These are phyloP conservation scores for Sterrhoptilus dennistouni DNA, from an alignment of 2,113 vertebrate species.

Conservation along the genomic window DNA sequence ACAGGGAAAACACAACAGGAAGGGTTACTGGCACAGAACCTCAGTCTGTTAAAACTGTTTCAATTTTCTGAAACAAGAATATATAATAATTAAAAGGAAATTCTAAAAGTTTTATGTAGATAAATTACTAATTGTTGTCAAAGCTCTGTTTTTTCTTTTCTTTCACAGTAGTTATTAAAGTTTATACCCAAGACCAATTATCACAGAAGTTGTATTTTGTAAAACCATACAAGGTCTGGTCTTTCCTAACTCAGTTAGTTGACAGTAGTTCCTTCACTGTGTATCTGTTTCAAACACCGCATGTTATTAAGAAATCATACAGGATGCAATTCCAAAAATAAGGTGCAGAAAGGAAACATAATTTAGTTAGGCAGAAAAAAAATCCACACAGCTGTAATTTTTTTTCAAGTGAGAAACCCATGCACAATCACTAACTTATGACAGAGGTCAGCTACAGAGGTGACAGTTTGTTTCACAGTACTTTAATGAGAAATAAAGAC, in stretches of 20 bases:
- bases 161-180: background rate
- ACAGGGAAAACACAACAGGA: background rate
- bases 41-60: background rate
- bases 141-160: background rate
- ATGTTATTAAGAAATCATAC: background rate
- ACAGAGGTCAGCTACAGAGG: constrained; percentile 36
- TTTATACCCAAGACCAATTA: background rate
- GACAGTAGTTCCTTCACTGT: background rate
- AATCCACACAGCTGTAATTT: background rate
- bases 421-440: constrained; percentile 72
- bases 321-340: background rate
- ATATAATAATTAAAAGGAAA: background rate
- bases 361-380: background rate
- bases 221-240: background rate
- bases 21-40: background rate
- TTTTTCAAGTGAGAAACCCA: background rate
- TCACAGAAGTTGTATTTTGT: background rate
- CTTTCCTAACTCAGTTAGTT: background rate
- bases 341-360: background rate
- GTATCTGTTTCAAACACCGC: background rate
- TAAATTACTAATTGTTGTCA: background rate
- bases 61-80: background rate
- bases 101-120: background rate
- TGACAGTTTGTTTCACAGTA: constrained; percentile 59
- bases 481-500: constrained; percentile 48